These are phyloP conservation scores for Anthopleura xanthogrammica DNA, from an alignment of 92 coral and sea anemone species.

Conservation along the genomic window DNA sequence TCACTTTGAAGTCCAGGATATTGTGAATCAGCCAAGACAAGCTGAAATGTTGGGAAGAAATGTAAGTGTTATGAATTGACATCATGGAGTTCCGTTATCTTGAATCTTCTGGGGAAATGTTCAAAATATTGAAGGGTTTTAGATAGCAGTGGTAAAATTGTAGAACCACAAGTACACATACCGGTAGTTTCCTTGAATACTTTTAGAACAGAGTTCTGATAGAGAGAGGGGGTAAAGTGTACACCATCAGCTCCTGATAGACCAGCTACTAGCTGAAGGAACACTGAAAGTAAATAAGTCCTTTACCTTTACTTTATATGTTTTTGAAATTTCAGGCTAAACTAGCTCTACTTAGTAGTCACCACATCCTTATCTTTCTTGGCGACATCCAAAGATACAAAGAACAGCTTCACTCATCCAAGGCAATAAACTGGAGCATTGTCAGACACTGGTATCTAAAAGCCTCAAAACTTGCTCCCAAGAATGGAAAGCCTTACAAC, in stretches of 20 bases:
- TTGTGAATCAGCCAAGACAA: slow-evolving; percentile 63
- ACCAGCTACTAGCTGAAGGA: no score
- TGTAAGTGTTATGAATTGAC: slow-evolving; percentile 39
- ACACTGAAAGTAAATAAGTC: no score
- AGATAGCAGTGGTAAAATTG: no score
- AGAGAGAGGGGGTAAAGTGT: no score
- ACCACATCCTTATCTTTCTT: slow-evolving; percentile 83
- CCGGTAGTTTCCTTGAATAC: no score
- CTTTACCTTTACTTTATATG: background rate
- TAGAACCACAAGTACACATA: no score
- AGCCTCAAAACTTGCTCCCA: slow-evolving; percentile 91
- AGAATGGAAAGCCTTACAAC: slow-evolving; percentile 96
- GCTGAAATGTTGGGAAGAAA: slow-evolving; percentile 68
- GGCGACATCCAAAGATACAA: slow-evolving; percentile 93
- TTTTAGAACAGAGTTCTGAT: no score
- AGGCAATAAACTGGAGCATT: slow-evolving; percentile 71
- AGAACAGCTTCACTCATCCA: slow-evolving; percentile 60
- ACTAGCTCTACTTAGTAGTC: slow-evolving; percentile 86
- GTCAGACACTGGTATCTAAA: slow-evolving; percentile 85
- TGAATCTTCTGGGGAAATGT: no score
- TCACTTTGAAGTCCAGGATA: slow-evolving; percentile 60
- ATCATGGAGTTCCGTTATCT: no score
- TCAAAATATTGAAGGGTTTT: no score
- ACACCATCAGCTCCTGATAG: no score
- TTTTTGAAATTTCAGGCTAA: slow-evolving; percentile 60